phyloP scores from a whole-genome alignment of 2,113 vertebrate genomes.

The Lathamus discolor region DNA sequence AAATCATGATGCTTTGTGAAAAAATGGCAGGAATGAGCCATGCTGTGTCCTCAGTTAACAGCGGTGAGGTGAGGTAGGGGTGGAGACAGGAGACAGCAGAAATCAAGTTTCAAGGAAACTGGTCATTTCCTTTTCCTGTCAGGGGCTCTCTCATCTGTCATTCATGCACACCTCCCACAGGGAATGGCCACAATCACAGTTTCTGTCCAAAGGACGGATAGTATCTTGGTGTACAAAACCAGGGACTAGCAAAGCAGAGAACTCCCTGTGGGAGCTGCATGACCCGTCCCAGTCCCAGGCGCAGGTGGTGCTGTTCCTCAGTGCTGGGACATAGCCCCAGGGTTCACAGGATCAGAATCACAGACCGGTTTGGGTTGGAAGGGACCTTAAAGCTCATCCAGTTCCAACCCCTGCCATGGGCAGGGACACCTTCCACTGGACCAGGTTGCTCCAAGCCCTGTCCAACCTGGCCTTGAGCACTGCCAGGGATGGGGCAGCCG shows the following conservation, averaged over 20 bases:
- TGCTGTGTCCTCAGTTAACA: neutral
- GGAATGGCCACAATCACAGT: neutral
- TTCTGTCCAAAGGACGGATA: neutral
- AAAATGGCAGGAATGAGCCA: neutral
- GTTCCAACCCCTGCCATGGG: neutral
- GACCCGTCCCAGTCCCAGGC: fast-evolving
- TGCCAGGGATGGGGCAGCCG: neutral
- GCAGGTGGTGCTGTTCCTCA: neutral
- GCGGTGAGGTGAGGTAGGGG: neutral
- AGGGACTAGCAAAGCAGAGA: fast-evolving
- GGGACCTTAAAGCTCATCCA: neutral
- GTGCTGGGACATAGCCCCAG: fast-evolving
- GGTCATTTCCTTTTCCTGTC: neutral
- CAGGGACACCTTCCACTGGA: neutral
- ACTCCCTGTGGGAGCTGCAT: neutral
- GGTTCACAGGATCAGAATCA: neutral
- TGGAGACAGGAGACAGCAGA: neutral
- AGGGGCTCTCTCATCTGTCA: neutral
- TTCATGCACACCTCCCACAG: fast-evolving
- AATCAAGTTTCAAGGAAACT: neutral
- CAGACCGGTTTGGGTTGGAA: neutral
- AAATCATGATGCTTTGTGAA: neutral
- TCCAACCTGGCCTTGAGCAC: neutral
- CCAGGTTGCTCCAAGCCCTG: neutral
- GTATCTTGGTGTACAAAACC: neutral